Percentiles rank a stretch among this genome's conserved stretches.
These are phyloP conservation scores for Epizoanthus scotinus DNA, from an alignment of 92 coral and sea anemone genomes.

Conservation along the genomic window DNA sequence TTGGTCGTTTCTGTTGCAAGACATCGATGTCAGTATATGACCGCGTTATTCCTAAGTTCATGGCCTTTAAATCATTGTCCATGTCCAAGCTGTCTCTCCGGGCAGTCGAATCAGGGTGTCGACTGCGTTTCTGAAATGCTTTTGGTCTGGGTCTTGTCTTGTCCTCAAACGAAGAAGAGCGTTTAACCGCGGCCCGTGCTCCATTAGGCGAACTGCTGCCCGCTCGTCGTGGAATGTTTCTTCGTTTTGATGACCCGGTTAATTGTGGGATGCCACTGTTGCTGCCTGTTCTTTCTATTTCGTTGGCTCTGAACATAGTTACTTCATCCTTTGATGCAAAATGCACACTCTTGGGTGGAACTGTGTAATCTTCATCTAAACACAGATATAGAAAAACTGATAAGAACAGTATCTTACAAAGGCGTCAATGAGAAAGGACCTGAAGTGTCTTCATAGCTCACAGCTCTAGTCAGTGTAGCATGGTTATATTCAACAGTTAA, in stretches of 20 bases:
- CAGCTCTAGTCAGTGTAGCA: too few relatives aligned
- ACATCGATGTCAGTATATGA: slow-evolving; percentile 80
- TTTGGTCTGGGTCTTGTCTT: slow-evolving; percentile 71
- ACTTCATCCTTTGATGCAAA: slow-evolving; percentile 97
- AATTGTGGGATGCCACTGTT: slow-evolving; percentile 64
- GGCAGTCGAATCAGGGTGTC: slow-evolving; percentile 37
- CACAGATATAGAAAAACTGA: neutral
- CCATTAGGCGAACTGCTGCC: slow-evolving; percentile 59
- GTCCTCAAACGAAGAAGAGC: slow-evolving; percentile 90
- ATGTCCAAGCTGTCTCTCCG: slow-evolving; percentile 26
- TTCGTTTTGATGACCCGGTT: slow-evolving; percentile 81
- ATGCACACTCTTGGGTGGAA: slow-evolving; percentile 83
- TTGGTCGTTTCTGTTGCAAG: slow-evolving; percentile 49
- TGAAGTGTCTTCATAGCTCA: too few relatives aligned
- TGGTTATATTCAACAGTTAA: too few relatives aligned
- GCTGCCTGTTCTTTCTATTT: slow-evolving; percentile 55
- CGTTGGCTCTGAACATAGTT: slow-evolving; percentile 88
- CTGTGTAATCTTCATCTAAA: slow-evolving; percentile 28
- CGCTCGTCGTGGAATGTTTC: slow-evolving; percentile 70
- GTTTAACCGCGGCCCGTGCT: slow-evolving; percentile 73
- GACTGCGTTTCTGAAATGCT: slow-evolving; percentile 56
- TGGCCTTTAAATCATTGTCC: slow-evolving; percentile 37
- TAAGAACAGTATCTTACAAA: neutral
- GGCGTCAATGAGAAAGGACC: too few relatives aligned
- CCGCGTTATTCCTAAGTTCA: slow-evolving; percentile 54